Evolutionary conservation across 1,140 invertebrate species (phyloP), one percentile per base, ranked within the genome.

Genomic region (Drosophila mauritiana): DNA sequence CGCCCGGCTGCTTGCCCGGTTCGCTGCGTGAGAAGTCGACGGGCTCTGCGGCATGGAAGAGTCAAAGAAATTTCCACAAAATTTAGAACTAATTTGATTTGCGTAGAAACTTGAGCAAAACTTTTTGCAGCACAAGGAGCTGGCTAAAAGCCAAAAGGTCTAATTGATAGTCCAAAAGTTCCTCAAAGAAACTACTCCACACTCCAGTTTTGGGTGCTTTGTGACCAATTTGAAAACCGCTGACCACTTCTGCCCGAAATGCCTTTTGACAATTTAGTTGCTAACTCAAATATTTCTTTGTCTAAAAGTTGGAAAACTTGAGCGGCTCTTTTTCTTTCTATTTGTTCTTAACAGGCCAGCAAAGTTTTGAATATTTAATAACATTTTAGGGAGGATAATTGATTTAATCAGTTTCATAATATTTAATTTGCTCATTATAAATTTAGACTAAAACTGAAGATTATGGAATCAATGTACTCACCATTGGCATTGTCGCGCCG

Each of bases 1-100:
- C 82, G 43, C 42, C 54, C 20, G 67, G 78, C 58, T 85, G 80
- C 34, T 91, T 70, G 45, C 80, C 73, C 39, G 57, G 49, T 13
- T 92, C 91, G 13, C 78, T 73, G 80, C 91, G 91, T 79, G 91
- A 92, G 75, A 92, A 92, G 91, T 92, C 91, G 90, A 92, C 91
- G 54, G 91, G 91, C 77, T 92, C 91, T 92, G 76, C 10, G 46
- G 68, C 56, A 70, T 27, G 49, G 20, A 37, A 69, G 53, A 25
- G 27, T 37, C 42, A 70, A 62, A 67, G 55, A 63, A 73, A 68
- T 69, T 72, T 90, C 34, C 49, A 69, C 56, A 72, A 53, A 77
- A 73, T 80, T 55, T 73, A 73, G 37, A 78, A 78, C 78, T 89
- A 89, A 88, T 88, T 88, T 84, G 52, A 88, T 88, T 88, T 80